A percentile compares a stretch with the other conserved stretches of the same genome.
Conservation (phyloP, 1,140 invertebrate species). For the Zaprionus vittiger region DNA sequence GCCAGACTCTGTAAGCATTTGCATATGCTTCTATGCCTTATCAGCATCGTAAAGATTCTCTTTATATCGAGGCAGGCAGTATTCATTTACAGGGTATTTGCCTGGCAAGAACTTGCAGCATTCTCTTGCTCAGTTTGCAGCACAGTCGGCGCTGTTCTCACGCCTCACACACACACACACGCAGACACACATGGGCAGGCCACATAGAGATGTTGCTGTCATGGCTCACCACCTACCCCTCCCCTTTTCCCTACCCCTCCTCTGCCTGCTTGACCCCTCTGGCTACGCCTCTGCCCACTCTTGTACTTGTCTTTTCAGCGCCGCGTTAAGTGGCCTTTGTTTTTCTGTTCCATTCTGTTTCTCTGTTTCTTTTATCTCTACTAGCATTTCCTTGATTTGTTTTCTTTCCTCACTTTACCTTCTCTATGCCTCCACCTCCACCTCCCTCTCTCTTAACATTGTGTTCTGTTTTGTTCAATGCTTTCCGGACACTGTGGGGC, state of each 20-base stretch:
- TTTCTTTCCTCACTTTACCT: conserved; percentile 30
- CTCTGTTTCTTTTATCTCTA: conserved; percentile 17
- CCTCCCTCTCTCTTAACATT: conserved; percentile 23
- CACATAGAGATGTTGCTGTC: conserved; percentile 40
- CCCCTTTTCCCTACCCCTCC: not conserved
- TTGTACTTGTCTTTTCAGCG: conserved; percentile 22
- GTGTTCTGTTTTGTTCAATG: conserved; percentile 25
- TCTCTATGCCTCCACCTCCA: conserved; percentile 7
- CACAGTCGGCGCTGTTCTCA: conserved; percentile 52
- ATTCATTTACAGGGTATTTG: conserved; percentile 5
- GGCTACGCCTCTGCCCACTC: not conserved
- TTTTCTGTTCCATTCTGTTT: conserved; percentile 29
- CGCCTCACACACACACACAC: conserved; percentile 59
- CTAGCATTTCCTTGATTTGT: conserved; percentile 55
- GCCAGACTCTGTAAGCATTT: not conserved
- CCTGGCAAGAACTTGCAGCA: not conserved
- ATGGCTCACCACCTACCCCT: not conserved
- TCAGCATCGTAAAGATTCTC: not conserved
- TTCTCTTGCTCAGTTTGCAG: not conserved
- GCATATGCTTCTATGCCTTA: not conserved
- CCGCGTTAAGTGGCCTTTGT: conserved; percentile 47
- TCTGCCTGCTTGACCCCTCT: not conserved
- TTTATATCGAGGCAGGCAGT: not conserved
- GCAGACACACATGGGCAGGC: too few species aligned
- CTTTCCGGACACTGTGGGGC: conserved; percentile 19